Evolutionary conservation across 2,113 vertebrate genomes (phyloP).

Genomic region (Myrmecophaga tridactyla): DNA sequence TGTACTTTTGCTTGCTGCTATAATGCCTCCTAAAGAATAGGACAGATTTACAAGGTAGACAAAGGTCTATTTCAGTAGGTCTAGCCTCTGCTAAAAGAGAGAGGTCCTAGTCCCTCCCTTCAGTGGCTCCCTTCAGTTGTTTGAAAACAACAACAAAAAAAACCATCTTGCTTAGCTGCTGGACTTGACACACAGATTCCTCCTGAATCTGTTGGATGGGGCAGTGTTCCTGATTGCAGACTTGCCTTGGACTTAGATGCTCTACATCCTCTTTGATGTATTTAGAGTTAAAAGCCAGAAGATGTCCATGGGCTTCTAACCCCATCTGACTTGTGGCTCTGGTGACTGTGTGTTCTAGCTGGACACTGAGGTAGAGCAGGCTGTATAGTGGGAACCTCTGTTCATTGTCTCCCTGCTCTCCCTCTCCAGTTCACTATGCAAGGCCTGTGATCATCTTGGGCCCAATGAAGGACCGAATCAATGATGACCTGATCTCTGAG

Average conservation of each 20-base stretch:
- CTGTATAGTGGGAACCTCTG: neutral
- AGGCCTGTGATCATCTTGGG: slow-evolving; percentile 98
- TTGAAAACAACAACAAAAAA: neutral
- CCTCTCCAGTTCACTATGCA: slow-evolving; percentile 93
- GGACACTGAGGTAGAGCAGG: neutral
- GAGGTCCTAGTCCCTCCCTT: neutral
- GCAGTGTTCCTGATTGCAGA: neutral
- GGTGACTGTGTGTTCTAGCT: neutral
- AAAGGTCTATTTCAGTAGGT: neutral
- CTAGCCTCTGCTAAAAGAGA: neutral
- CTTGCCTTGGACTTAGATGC: slow-evolving; percentile 9
- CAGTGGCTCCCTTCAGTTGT: neutral
- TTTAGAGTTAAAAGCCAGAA: slow-evolving; percentile 24
- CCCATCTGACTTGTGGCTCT: neutral
- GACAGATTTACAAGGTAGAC: neutral
- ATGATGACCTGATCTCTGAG: slow-evolving; percentile 98
- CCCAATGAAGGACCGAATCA: slow-evolving; percentile 97
- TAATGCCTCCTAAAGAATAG: neutral
- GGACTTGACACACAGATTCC: neutral
- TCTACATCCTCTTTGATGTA: slow-evolving; percentile 25
- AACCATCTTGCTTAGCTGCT: neutral
- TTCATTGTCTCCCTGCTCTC: slow-evolving; percentile 29
- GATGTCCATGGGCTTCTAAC: neutral
- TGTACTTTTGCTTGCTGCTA: neutral
- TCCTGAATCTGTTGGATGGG: neutral